Base-by-base conservation (phyloP, 2,797 vertebrate genomes). In the Orestias chungarensis region DNA sequence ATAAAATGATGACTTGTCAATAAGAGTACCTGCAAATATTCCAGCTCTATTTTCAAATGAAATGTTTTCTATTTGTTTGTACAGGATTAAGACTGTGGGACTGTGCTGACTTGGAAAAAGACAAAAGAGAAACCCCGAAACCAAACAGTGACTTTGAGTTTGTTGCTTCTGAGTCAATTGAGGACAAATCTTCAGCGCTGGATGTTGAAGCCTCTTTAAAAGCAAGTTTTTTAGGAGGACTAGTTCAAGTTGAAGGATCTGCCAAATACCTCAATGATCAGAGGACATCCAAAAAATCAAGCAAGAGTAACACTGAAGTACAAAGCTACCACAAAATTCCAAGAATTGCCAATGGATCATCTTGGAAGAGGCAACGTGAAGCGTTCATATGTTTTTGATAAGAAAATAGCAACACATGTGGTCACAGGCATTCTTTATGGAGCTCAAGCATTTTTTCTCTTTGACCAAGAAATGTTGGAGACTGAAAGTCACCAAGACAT, bases 401-500 rank as follows among this genome's bases (percentile, higher is more conserved):
- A 84, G 66, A 3, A 76, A 12, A 15, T 88, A 65, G 91, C 91
- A 44, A 93, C 91, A 47, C 90, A 92, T 77, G 88, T 92, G 0
- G 89, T 91, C 50, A 88, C 90, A 10, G 91, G 23, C 6, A 49
- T 93, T 7, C 76, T 91, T n/a, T 92, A 92, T 71, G 92, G 92
- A 14, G 91, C 88, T 7, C 85, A 92, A 57, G 88, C 88, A 1
- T 91, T 91, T 73, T 91, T 93, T 68, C 81, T 93, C 15, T 93
- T 93, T 83, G 90, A 93, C 27, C 71, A 42, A 33, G 85, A 88
- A 2, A 54, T 86, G 11, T 88, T 86, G 0, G 33, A 80, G 1
- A 33, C 9, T 1, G 88, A 92, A 77, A 7, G 75, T 27, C 52
- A 73, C 27, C 80, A 89, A 73, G 72, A 84, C 3, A 82, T 91